Evolutionary conservation across 2,888 invertebrate species (phyloP), one percentile per base, ranked within the genome.

Genomic region (Drosophila lutescens): DNA sequence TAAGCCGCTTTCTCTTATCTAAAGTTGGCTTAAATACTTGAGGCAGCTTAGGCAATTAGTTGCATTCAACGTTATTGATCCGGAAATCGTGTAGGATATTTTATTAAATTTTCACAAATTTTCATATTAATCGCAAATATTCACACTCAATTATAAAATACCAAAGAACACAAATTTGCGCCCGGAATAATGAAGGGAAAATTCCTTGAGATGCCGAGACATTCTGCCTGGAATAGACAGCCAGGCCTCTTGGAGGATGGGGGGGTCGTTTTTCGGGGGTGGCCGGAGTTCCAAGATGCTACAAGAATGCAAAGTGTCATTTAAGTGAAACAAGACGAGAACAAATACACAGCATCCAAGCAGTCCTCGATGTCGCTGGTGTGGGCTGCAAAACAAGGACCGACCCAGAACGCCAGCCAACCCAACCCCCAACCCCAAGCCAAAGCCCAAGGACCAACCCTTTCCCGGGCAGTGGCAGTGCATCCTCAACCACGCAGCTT

Each of bases 131-230:
- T 80, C 77, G 88, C 78, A 85, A 87, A 80, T 83, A 88, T 89
- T 87, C 88, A 84, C 89, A 89, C 87, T 89, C 87, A 88, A 89
- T 89, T 89, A 89, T 82, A 85, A 87, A 90, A 89, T 90, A 80
- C 90, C 89, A 83, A 81, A 65, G 81, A 73, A 84, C 79, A 84
- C 76, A 84, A 88, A 79, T 84, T 87, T 88, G 76, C 73, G 76
- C 68, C 60, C 70, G 17, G 41, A 83, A 86, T 86, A 86, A 77
- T 83, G 87, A 78, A 85, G 86, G 82, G 76, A 50, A 83, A 86
- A 86, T 83, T 77, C 83, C 83, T 80, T 60, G 68, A 62, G 73
- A 76, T 70, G 58, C 74, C 68, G 50, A 74, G 50, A 74, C 74
- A 59, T 51, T 69, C 62, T 46, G 65, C 72, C 71, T 49, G 60